Conservation (phyloP, 2,888 invertebrate species). For the Parthenolecanium corni region DNA sequence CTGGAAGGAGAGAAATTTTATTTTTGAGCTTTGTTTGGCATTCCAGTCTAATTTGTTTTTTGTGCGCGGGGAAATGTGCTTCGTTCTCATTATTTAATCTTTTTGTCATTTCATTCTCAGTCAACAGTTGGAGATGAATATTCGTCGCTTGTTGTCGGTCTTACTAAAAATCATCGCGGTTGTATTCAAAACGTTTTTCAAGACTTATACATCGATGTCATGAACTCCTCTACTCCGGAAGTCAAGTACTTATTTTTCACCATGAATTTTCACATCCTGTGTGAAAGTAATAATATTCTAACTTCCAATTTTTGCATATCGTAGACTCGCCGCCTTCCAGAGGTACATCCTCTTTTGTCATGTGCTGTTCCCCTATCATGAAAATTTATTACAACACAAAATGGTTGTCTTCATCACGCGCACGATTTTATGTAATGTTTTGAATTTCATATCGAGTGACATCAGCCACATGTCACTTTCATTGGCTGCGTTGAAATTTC, state of each 20-base stretch:
- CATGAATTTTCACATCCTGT: not conserved
- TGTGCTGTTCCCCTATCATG: not conserved
- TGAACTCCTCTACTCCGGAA: slow-evolving; percentile 31
- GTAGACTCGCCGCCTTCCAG: slow-evolving; percentile 7
- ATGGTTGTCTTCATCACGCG: not conserved
- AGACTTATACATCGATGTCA: slow-evolving; percentile 30
- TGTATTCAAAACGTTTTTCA: slow-evolving; percentile 45
- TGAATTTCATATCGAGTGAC: slow-evolving; percentile 4
- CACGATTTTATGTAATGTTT: not conserved
- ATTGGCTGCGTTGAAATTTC: not conserved
- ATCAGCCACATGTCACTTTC: not conserved
- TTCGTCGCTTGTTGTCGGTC: slow-evolving; percentile 29
- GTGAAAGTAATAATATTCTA: no score
- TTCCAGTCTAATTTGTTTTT: no score
- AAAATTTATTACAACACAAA: not conserved
- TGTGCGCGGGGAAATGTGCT: no score
- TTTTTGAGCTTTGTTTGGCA: not conserved
- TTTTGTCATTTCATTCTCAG: slow-evolving; percentile 24
- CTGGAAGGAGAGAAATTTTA: no score
- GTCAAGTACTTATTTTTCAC: slow-evolving; percentile 27
- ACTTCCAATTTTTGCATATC: not conserved
- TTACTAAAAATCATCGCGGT: slow-evolving; percentile 39
- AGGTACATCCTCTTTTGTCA: slow-evolving; percentile 6
- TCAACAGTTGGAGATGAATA: slow-evolving; percentile 26
- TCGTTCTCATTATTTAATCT: not conserved